Evolutionary conservation across 2,888 invertebrate genomes (phyloP).

Genomic region (Sturmia bella): DNA sequence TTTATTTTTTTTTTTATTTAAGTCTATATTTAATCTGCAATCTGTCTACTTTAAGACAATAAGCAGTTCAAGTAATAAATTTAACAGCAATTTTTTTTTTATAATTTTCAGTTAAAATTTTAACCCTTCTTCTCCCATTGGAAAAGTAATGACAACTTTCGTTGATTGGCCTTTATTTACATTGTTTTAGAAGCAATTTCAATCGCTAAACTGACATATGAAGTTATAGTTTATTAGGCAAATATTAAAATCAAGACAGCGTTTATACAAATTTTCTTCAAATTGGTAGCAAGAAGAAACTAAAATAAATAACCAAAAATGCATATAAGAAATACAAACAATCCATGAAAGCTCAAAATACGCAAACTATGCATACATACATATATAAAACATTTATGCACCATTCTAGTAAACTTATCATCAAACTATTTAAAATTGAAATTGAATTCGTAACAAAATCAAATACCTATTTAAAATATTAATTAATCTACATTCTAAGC

Average conservation of each 20-base stretch:
- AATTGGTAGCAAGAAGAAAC: not conserved
- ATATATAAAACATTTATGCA: conserved; percentile 53
- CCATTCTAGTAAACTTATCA: conserved; percentile 57
- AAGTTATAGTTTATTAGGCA: not conserved
- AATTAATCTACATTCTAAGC: conserved; percentile 57
- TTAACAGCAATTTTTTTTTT: no score
- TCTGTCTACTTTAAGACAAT: no score
- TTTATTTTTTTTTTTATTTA: no score
- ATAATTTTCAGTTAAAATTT: no score
- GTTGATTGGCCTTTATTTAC: no score
- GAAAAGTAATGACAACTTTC: no score
- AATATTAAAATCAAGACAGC: conserved; percentile 19
- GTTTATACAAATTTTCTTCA: conserved; percentile 43
- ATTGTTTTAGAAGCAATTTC: no score
- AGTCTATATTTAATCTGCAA: no score
- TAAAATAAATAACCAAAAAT: conserved; percentile 1
- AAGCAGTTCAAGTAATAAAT: no score
- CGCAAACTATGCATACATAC: conserved; percentile 56
- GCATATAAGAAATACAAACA: conserved; percentile 30
- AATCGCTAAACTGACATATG: no score
- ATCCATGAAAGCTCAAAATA: conserved; percentile 64
- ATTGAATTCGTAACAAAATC: conserved; percentile 26
- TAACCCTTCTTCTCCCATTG: no score
- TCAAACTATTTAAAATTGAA: conserved; percentile 32
- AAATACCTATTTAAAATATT: conserved; percentile 36